Evolutionary conservation across 2,888 invertebrate species (phyloP).

Genomic region (Mythimna albipuncta): DNA sequence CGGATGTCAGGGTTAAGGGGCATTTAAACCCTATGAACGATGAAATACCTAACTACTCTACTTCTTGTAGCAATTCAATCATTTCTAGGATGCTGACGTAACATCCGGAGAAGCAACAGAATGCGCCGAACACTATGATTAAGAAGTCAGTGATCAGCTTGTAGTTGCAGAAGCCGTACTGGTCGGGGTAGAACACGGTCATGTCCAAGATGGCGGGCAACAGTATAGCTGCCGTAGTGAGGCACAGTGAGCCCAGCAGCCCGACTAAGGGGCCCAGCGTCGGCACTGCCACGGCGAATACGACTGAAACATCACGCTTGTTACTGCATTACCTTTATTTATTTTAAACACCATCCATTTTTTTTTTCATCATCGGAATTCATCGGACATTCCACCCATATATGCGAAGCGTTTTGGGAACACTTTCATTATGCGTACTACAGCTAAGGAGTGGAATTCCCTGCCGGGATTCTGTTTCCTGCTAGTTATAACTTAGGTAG

Average conservation of each 20-base stretch:
- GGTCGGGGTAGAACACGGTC: slow-evolving; percentile 79
- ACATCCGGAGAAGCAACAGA: slow-evolving; percentile 72
- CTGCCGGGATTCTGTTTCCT: no score
- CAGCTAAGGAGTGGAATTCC: no score
- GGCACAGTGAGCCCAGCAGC: slow-evolving; percentile 96
- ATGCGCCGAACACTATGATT: slow-evolving; percentile 69
- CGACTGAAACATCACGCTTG: slow-evolving; percentile 62
- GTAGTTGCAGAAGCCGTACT: slow-evolving; percentile 70
- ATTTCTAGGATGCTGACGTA: slow-evolving; percentile 77
- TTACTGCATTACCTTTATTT: neutral
- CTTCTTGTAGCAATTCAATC: neutral
- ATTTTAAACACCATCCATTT: neutral
- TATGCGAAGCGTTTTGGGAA: no score
- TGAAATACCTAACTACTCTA: neutral
- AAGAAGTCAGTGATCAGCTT: slow-evolving; percentile 70
- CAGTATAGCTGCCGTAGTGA: slow-evolving; percentile 95
- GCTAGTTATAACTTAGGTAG: no score
- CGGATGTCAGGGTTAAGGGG: neutral
- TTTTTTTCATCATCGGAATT: no score
- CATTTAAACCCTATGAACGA: neutral
- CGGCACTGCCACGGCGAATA: slow-evolving; percentile 92
- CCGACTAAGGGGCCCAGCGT: slow-evolving; percentile 94
- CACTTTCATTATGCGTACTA: no score
- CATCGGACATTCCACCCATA: no score
- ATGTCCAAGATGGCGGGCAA: slow-evolving; percentile 93